Conservation (phyloP, 2,113 vertebrate genomes). For the Gymnarchus niloticus region DNA sequence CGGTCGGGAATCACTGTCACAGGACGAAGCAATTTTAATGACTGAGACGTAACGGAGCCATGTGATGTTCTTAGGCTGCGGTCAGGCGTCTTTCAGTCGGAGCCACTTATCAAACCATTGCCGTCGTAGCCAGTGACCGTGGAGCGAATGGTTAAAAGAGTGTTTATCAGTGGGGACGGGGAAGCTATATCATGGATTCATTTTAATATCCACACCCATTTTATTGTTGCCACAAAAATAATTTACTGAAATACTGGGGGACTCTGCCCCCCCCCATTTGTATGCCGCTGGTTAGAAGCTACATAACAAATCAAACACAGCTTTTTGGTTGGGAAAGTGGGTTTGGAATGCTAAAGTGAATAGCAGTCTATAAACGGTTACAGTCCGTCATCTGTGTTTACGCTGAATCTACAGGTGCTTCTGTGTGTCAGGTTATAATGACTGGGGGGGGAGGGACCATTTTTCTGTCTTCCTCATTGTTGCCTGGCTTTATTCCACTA, state of each 20-base stretch:
- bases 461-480: not conserved
- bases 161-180: too few relatives aligned
- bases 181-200: too few relatives aligned
- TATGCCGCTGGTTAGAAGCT: too few relatives aligned
- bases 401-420: not conserved
- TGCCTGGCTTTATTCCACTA: not conserved
- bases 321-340: not conserved
- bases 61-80: constrained; percentile 38
- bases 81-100: not conserved
- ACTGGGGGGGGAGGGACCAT: not conserved
- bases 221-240: too few relatives aligned
- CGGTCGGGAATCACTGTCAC: not conserved
- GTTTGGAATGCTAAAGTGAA: not conserved
- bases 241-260: too few relatives aligned
- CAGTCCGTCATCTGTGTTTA: not conserved
- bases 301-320: not conserved
- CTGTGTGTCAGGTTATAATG: not conserved
- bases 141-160: not conserved
- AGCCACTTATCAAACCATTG: not conserved
- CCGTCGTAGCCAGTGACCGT: not conserved
- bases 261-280: too few relatives aligned
- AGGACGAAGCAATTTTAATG: constrained; percentile 28
- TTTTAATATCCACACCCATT: too few relatives aligned
- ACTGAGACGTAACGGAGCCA: constrained; percentile 39
- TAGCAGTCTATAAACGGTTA: too few relatives aligned